Base-by-base conservation (phyloP, 30 jellyfish, hydroid and myxozoan genomes). In the Phacellophora camtschatica region DNA sequence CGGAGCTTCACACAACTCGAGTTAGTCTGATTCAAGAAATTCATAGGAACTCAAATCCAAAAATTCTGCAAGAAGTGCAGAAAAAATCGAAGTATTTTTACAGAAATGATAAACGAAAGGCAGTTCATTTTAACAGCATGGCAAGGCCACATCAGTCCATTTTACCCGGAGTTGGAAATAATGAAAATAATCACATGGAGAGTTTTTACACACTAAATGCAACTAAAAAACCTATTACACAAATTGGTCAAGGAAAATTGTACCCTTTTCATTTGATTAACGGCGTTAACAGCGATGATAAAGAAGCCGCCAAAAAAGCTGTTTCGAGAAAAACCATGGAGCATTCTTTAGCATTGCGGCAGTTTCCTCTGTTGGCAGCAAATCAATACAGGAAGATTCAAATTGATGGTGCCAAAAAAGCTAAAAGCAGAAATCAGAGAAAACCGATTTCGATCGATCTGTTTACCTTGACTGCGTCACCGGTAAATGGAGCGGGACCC, bases 301-400 rank as follows among this genome's bases (percentile, higher is more conserved):
- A n/a, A n/a, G n/a, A n/a, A n/a, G 28, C 77, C 25, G 7, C 24
- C 29, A 48, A 41, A 7, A 7, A 45, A 24, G 46, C 12, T 1
- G 18, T 34, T 11, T 18, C 39, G n/a, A 37, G 35, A 80, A 80
- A 80, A 36, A 39, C 27, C 22, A 12, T 23, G 12, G 19, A 33
- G 27, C 20, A 29, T 31, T 20, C 90, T 11, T 30, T 63, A 16
- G 65, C 91, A 0, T 71, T 71, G 24, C 51, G 77, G 42, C 91
- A 66, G n/a, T 66, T 80, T 28, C 91, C 91, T 1, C 39, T 66
- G 8, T 62, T 80, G 35, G 91, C 91, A 19, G 91, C 91, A 41
- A 80, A 66, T 8, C 53, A 66, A 28, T 80, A 80, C 51, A 64
- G 83, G 1, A 63, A 50, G 23, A 34, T 43, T 28, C 86, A 72